These are phyloP conservation scores for Poliocrania exsul DNA, from an alignment of 2,797 vertebrate species.

Conservation along the genomic window DNA sequence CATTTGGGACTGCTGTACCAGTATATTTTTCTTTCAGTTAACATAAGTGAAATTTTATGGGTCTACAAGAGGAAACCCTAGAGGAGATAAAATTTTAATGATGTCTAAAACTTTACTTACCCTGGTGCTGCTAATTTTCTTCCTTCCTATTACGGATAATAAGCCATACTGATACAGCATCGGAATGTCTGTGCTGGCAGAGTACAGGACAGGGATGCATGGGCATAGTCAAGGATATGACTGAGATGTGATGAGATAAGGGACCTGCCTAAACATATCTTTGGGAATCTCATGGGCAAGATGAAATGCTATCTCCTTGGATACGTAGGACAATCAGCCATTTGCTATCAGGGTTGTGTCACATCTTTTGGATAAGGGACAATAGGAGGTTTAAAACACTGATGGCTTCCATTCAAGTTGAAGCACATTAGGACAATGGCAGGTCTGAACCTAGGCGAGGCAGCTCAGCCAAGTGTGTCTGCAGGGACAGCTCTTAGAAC, in stretches of 20 bases:
- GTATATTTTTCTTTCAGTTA: background rate
- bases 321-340: background rate
- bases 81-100: background rate
- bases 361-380: constrained; percentile 13
- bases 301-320: background rate
- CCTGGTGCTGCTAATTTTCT: background rate
- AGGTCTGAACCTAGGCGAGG: background rate
- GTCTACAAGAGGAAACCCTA: background rate
- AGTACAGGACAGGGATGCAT: background rate
- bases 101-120: background rate
- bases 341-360: background rate
- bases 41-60: background rate
- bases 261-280: background rate
- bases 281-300: background rate
- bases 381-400: background rate
- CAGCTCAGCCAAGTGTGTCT: constrained; percentile 46
- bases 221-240: background rate
- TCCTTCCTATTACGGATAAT: background rate
- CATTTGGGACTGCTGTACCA: background rate
- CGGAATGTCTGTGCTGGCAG: background rate
- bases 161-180: fast-evolving
- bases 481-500: constrained; percentile 45
- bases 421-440: constrained; percentile 19
- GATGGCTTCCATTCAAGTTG: constrained; percentile 37
- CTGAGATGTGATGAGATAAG: background rate